A percentile compares a stretch with the other conserved stretches of the same genome.
These are phyloP conservation scores for Synanthedon myopaeformis DNA, from an alignment of 2,888 invertebrate species.

Conservation along the genomic window DNA sequence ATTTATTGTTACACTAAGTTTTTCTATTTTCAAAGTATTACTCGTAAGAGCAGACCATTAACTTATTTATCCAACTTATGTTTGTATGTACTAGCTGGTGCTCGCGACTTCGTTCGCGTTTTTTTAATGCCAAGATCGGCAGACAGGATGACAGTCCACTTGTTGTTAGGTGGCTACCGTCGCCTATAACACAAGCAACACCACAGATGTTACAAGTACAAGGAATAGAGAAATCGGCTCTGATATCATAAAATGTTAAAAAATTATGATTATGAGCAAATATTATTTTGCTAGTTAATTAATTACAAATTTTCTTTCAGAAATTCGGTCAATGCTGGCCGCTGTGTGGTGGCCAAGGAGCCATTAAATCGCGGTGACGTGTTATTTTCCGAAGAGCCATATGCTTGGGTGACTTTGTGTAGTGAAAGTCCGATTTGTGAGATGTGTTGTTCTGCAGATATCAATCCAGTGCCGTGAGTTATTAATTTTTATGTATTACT, in stretches of 20 bases:
- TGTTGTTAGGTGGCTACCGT: no score
- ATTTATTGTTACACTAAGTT: not conserved
- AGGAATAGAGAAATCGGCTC: no score
- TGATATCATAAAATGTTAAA: no score
- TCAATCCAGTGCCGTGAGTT: slow-evolving; percentile 76
- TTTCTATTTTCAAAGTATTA: not conserved
- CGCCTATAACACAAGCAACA: no score
- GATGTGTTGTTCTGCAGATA: slow-evolving; percentile 74
- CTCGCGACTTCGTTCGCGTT: no score
- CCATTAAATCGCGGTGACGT: slow-evolving; percentile 75
- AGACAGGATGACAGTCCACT: no score
- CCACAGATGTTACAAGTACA: no score
- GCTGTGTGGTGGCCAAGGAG: slow-evolving; percentile 74
- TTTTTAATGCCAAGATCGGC: no score
- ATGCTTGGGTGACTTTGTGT: slow-evolving; percentile 78
- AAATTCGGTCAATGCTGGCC: slow-evolving; percentile 69
- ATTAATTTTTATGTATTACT: not conserved
- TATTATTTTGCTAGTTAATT: not conserved
- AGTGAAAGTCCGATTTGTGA: slow-evolving; percentile 75
- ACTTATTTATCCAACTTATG: no score
- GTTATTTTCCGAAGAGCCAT: slow-evolving; percentile 84
- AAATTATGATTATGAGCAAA: no score
- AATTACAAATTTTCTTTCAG: slow-evolving; percentile 24
- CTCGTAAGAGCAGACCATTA: not conserved
- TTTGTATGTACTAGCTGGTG: no score